Conservation (phyloP, 2,113 vertebrate species). For the Tragelaphus scriptus region DNA sequence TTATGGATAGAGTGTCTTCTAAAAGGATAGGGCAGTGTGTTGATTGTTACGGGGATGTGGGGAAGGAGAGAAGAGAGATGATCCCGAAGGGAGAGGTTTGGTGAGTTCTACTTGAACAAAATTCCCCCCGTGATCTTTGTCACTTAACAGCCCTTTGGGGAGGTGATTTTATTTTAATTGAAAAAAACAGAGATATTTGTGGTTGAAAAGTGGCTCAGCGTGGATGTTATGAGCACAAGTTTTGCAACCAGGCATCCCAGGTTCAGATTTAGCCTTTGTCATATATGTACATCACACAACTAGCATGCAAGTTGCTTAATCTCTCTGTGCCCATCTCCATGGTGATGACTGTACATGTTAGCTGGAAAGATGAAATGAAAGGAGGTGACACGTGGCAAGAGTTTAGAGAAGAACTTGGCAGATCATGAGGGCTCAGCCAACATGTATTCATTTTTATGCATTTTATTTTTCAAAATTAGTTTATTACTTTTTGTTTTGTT, state of each 20-base stretch:
- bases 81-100: background rate
- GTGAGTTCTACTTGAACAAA: background rate
- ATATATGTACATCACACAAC: rapidly evolving
- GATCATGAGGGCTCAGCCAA: background rate
- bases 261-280: background rate
- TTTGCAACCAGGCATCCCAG: background rate
- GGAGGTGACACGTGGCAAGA: background rate
- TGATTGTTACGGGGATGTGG: background rate
- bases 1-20: background rate
- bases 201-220: background rate
- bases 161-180: background rate
- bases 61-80: background rate
- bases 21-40: background rate
- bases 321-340: background rate
- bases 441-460: background rate
- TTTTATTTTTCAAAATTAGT: background rate
- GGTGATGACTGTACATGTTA: rapidly evolving
- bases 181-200: background rate
- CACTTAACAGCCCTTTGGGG: background rate
- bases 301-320: rapidly evolving
- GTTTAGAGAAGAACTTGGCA: background rate
- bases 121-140: background rate
- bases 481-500: background rate
- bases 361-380: background rate
- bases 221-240: background rate